Percentiles rank a stretch among this genome's conserved stretches.
These are phyloP conservation scores for Scrobipalpa costella DNA, from an alignment of 2,888 invertebrate species.

Conservation along the genomic window DNA sequence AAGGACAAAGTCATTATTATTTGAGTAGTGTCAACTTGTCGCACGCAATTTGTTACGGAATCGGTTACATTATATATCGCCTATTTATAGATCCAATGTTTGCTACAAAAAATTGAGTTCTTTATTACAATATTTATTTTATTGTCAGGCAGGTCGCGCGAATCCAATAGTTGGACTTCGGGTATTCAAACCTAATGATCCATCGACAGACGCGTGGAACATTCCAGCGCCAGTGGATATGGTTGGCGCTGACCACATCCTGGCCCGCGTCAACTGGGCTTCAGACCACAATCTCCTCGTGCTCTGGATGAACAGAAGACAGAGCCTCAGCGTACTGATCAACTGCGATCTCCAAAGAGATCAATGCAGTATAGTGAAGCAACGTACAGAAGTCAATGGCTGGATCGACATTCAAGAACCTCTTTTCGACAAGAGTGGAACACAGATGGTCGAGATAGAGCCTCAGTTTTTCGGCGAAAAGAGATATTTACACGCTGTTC, in stretches of 20 bases:
- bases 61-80: neutral
- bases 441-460: constrained; percentile 68
- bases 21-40: constrained; percentile 26
- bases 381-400: constrained; percentile 82
- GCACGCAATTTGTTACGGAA: constrained; percentile 1
- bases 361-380: constrained; percentile 65
- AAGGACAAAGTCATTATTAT: constrained; percentile 4
- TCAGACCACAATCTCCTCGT: constrained; percentile 84
- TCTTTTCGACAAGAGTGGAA: constrained; percentile 70
- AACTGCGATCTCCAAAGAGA: constrained; percentile 77
- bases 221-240: constrained; percentile 79
- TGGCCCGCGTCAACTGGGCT: constrained; percentile 88
- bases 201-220: constrained; percentile 53
- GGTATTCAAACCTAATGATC: constrained; percentile 77
- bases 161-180: constrained; percentile 87
- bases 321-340: constrained; percentile 84
- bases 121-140: constrained; percentile 25
- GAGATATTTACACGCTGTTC: constrained; percentile 71
- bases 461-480: constrained; percentile 57
- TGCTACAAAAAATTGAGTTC: neutral
- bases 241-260: constrained; percentile 83
- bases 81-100: neutral
- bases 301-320: constrained; percentile 92
- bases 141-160: constrained; percentile 83
- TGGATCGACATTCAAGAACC: constrained; percentile 85